These are phyloP conservation scores for Hippocampus barbouri DNA, from an alignment of 2,113 vertebrate genomes.

Conservation along the genomic window DNA sequence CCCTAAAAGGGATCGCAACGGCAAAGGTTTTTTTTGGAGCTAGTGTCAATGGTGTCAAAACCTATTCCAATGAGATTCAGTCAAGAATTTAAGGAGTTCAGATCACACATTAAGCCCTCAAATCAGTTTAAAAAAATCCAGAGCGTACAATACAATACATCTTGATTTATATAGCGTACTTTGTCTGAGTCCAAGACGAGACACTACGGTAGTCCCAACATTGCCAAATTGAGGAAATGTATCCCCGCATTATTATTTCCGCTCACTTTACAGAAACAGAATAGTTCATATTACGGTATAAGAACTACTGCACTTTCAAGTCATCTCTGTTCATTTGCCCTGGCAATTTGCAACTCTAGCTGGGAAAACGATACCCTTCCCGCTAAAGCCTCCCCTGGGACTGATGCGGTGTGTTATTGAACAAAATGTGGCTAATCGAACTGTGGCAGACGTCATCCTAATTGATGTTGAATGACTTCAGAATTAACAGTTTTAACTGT, in stretches of 20 bases:
- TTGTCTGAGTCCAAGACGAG: too few relatives aligned
- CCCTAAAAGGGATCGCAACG: too few relatives aligned
- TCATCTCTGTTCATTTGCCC: not conserved
- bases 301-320: not conserved
- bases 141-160: too few relatives aligned
- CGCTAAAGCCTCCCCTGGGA: constrained; percentile 2
- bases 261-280: too few relatives aligned
- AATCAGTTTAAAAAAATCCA: not conserved
- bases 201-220: too few relatives aligned
- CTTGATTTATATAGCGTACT: too few relatives aligned
- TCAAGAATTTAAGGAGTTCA: too few relatives aligned
- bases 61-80: too few relatives aligned
- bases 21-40: too few relatives aligned
- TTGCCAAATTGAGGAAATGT: too few relatives aligned
- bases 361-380: not conserved
- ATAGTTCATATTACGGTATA: not conserved
- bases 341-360: not conserved
- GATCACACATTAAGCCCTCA: not conserved
- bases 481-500: constrained; percentile 6
- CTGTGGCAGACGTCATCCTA: constrained; percentile 22
- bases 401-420: constrained; percentile 1
- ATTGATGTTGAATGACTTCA: constrained; percentile 15
- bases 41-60: too few relatives aligned
- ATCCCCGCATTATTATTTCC: too few relatives aligned
- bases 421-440: constrained; percentile 24